A percentile compares a stretch with the other conserved stretches of the same genome.
phyloP scores from a whole-genome alignment of 1,140 invertebrate genomes.

The Drosophila auraria region DNA sequence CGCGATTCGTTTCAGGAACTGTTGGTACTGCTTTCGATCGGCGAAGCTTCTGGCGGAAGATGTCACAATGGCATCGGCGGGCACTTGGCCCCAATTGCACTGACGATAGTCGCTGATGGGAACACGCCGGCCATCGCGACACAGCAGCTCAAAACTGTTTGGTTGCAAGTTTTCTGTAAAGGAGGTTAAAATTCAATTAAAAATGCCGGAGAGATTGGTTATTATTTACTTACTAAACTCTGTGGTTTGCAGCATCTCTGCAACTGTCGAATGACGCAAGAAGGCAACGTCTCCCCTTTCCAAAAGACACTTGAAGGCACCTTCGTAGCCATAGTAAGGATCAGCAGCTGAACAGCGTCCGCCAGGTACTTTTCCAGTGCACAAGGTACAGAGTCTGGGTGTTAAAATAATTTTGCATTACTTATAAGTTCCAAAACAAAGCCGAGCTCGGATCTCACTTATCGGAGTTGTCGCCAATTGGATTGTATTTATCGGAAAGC shows the following conservation, averaged over 20 bases:
- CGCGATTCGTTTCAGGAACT: constrained; percentile 87
- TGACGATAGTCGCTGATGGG: constrained; percentile 89
- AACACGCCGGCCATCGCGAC: constrained; percentile 91
- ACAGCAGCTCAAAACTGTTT: constrained; percentile 93
- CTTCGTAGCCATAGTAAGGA: constrained; percentile 95
- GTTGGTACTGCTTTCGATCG: constrained; percentile 87
- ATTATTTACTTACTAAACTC: constrained; percentile 86
- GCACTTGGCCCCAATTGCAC: constrained; percentile 96
- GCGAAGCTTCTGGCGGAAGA: constrained; percentile 90
- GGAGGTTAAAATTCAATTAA: not conserved
- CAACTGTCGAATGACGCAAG: constrained; percentile 93
- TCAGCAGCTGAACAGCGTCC: constrained; percentile 94
- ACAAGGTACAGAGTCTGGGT: constrained; percentile 91
- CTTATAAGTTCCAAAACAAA: not conserved
- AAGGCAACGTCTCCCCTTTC: constrained; percentile 97
- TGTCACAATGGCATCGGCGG: constrained; percentile 94
- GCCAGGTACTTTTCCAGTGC: constrained; percentile 91
- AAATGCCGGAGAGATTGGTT: not conserved
- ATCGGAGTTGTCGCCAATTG: constrained; percentile 92
- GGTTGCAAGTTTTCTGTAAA: constrained; percentile 86
- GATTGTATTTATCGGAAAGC: constrained; percentile 96
- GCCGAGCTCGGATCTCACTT: constrained; percentile 82
- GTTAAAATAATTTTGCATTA: not conserved
- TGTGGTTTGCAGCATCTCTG: constrained; percentile 88
- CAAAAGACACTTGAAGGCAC: constrained; percentile 94